Percentiles rank a stretch among this genome's conserved stretches.
Evolutionary conservation across 2,797 vertebrate genomes (phyloP).

Genomic region (Clarias fuscus): DNA sequence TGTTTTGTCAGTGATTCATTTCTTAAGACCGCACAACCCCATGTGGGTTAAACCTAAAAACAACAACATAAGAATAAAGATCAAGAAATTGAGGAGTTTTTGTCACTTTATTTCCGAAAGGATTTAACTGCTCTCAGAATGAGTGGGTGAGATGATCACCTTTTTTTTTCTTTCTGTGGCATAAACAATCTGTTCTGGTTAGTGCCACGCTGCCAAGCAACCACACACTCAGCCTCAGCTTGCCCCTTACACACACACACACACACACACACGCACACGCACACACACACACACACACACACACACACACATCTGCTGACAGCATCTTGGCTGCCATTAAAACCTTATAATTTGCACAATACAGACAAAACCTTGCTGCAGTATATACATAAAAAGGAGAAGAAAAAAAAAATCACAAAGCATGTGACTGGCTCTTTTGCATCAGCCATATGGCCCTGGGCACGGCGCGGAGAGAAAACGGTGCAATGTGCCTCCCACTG

Average conservation of each 20-base stretch:
- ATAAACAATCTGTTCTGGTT: conserved; percentile 38
- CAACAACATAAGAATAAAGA: background rate
- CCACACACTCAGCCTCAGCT: background rate
- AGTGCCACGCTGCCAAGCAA: conserved; percentile 48
- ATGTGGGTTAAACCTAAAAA: background rate
- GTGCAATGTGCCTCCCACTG: conserved; percentile 46
- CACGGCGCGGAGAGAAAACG: conserved; percentile 22
- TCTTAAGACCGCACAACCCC: background rate
- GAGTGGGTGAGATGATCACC: background rate
- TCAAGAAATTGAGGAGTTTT: background rate
- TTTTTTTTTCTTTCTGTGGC: conserved; percentile 44
- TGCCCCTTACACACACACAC: background rate
- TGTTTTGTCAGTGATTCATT: background rate
- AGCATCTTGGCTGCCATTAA: conserved; percentile 35
- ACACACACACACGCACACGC: background rate
- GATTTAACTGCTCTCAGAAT: background rate
- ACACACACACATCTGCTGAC: conserved; percentile 8
- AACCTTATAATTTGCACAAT: conserved; percentile 35
- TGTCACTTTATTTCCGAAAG: background rate
- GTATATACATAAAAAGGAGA: background rate
- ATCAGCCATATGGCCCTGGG: conserved; percentile 51
- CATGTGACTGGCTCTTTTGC: conserved; percentile 14
- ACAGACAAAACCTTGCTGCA: conserved; percentile 6
- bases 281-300: background rate
- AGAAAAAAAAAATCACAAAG: conserved; percentile 22